Percentiles rank a stretch among this genome's conserved stretches.
Conservation (phyloP, 2,888 invertebrate genomes). For the Dione juno region DNA sequence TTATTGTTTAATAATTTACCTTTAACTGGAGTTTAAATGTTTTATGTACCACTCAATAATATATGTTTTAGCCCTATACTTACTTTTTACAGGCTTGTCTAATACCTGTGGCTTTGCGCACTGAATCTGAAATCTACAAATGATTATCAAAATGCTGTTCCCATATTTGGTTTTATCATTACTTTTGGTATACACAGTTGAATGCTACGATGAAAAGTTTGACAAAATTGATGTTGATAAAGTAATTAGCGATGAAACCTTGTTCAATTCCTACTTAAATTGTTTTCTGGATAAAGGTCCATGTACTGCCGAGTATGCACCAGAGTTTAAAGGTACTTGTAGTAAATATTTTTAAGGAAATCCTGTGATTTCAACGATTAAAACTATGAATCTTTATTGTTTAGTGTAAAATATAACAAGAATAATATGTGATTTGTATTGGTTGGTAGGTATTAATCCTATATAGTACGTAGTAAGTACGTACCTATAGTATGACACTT, state of each 20-base stretch:
- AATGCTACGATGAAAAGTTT: constrained; percentile 68
- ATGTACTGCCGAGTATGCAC: constrained; percentile 62
- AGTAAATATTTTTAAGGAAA: neutral
- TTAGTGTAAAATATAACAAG: no score
- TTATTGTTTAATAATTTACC: no score
- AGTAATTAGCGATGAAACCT: constrained; percentile 60
- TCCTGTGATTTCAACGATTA: neutral
- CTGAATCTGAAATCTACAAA: no score
- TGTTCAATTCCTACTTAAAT: constrained; percentile 61
- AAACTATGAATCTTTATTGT: no score
- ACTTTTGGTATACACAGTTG: constrained; percentile 52
- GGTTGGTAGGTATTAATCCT: no score
- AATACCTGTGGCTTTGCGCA: neutral
- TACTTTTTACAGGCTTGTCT: no score
- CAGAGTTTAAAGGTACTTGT: constrained; percentile 63
- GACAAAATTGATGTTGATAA: constrained; percentile 71
- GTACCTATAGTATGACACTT: no score
- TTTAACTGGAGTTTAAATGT: no score
- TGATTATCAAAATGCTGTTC: constrained; percentile 30
- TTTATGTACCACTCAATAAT: no score
- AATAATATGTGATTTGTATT: no score
- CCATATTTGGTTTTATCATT: constrained; percentile 36
- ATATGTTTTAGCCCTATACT: no score
- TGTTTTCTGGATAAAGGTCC: constrained; percentile 72
- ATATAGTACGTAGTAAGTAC: no score